Evolutionary conservation across 2,888 invertebrate species (phyloP).

Genomic region (Lithophane semibrunnea): DNA sequence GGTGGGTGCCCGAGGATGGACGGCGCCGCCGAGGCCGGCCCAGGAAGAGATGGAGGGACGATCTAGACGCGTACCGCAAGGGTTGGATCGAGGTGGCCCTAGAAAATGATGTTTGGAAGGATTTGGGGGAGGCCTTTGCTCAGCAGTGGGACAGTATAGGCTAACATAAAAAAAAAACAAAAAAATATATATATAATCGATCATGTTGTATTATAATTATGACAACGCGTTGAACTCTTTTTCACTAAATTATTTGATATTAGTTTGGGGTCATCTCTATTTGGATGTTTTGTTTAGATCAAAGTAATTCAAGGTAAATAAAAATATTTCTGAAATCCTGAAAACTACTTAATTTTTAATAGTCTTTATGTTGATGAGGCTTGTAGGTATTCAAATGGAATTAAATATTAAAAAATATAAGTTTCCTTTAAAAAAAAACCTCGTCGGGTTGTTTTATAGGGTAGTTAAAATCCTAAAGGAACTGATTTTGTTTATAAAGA

Average conservation of each 20-base stretch:
- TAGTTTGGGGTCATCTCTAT: background rate
- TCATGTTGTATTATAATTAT: too few relatives aligned
- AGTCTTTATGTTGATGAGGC: background rate
- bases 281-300: background rate
- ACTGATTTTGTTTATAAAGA: background rate
- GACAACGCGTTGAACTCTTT: conserved; percentile 48
- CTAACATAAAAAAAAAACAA: too few relatives aligned
- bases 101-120: too few relatives aligned
- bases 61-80: too few relatives aligned
- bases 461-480: accelerated
- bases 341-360: background rate
- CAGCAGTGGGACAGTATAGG: too few relatives aligned
- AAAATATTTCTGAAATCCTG: background rate
- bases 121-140: too few relatives aligned
- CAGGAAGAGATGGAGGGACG: too few relatives aligned
- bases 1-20: too few relatives aligned
- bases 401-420: too few relatives aligned
- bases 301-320: background rate
- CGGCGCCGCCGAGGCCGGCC: too few relatives aligned
- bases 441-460: background rate
- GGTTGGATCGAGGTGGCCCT: too few relatives aligned
- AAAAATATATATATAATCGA: too few relatives aligned
- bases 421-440: background rate
- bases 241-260: background rate
- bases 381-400: background rate